Conservation (phyloP, 2,113 vertebrate genomes). For the Mola mola region DNA sequence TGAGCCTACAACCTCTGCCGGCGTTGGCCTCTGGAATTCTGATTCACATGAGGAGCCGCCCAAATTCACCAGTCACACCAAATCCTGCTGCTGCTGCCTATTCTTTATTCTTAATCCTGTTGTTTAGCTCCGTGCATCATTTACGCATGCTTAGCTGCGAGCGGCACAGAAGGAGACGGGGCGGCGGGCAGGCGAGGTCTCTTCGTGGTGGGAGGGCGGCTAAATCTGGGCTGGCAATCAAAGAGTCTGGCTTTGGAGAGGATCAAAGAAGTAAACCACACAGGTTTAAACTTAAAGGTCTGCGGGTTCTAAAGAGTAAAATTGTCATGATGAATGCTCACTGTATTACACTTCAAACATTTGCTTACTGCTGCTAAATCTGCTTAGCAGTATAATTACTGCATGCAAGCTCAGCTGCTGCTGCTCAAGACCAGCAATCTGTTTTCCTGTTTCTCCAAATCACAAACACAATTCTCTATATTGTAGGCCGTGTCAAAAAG, state of each 20-base stretch:
- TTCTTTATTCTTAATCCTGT: constrained; percentile 65
- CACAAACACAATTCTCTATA: too few species aligned
- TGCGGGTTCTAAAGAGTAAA: constrained; percentile 18
- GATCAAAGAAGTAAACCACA: constrained; percentile 65
- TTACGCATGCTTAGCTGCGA: constrained; percentile 67
- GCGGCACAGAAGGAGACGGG: constrained; percentile 50
- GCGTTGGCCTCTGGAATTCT: constrained; percentile 76
- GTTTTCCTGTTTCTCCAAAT: too few species aligned
- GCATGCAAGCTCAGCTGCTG: too few species aligned
- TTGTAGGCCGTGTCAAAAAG: too few species aligned
- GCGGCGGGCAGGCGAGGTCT: constrained; percentile 23
- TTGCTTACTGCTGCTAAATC: too few species aligned
- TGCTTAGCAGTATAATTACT: too few species aligned
- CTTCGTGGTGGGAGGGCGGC: constrained; percentile 30
- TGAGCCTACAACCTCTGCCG: constrained; percentile 73
- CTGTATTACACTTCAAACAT: too few species aligned
- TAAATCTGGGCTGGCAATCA: constrained; percentile 62
- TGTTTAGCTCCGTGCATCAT: constrained; percentile 55
- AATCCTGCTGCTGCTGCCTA: constrained; percentile 56
- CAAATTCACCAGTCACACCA: constrained; percentile 65
- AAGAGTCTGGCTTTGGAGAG: constrained; percentile 54
- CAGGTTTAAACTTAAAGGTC: constrained; percentile 52
- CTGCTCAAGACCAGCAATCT: too few species aligned
- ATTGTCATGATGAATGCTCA: background rate
- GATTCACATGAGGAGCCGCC: constrained; percentile 75